Evolutionary conservation across 2,888 invertebrate species (phyloP), one percentile per base, ranked within the genome.

Genomic region (Argynnis bischoffii): DNA sequence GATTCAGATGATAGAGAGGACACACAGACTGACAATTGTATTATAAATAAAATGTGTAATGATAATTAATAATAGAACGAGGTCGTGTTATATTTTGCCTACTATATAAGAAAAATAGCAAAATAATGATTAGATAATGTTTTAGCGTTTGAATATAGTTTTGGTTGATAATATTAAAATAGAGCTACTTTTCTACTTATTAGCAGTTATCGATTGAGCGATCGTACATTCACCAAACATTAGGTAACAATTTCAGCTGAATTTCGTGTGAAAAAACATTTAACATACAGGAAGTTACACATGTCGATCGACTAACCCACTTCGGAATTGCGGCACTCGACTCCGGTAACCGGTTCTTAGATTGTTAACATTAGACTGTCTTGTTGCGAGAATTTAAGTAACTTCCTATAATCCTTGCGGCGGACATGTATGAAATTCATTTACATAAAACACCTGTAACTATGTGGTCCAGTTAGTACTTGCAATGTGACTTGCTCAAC

Each of bases 221-320:
- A 57, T 57, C 41, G 53, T n/a, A 21, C 63, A 26, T 53, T 55
- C 54, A 18, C 50, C 21, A 54, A 48, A 50, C 48, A 66, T 71
- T 64, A 69, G 64, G 69, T 67, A 69, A 72, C 56, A 53, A 31
- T 70, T 72, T 70, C 70, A 70, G 70, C 63, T 60, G 63, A 72
- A 72, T 72, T 70, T 69, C 61, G 65, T 69, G 60, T 55, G 56
- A 59, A 67, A 64, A 70, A 67, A 67, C 51, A 63, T 63, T 57
- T 59, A 65, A 63, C 54, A 56, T 66, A 65, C 67, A 67, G 70
- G 72, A 72, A 70, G 69, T 72, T 72, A 72, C 72, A 67, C 64
- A 67, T 63, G 70, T 53, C 70, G 72, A 60, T 67, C 70, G 67
- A 70, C 63, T 72, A 68, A 72, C 72, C 70, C 69, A 70, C 66